phyloP scores from a whole-genome alignment of 1,140 invertebrate genomes.

The Odontomachus brunneus region DNA sequence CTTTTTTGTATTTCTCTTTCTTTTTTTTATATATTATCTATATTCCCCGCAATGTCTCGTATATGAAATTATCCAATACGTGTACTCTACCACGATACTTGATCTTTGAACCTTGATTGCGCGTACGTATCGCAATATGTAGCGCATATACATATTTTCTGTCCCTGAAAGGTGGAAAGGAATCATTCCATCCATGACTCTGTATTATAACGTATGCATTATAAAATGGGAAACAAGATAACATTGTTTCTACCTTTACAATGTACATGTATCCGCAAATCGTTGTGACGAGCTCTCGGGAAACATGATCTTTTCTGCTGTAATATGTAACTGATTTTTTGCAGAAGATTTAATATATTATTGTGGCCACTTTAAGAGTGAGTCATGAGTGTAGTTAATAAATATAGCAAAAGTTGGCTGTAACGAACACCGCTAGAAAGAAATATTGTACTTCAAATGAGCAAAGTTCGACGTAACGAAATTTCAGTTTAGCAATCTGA shows the following conservation, averaged over 20 bases:
- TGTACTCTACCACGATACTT: conserved; percentile 6
- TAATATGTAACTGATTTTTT: conserved; percentile 43
- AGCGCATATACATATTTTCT: conserved; percentile 31
- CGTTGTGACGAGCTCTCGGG: conserved; percentile 10
- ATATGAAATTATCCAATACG: conserved; percentile 30
- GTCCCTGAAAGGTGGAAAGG: conserved; percentile 43
- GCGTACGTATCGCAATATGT: conserved; percentile 23
- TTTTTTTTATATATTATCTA: neutral
- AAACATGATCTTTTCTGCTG: conserved; percentile 38
- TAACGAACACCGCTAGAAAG: conserved; percentile 50
- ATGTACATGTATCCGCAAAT: conserved; percentile 48
- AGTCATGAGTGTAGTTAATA: conserved; percentile 46
- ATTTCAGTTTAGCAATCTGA: conserved; percentile 27
- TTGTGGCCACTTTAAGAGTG: conserved; percentile 43
- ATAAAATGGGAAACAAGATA: conserved; percentile 9
- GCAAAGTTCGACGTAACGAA: conserved; percentile 6
- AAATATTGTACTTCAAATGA: conserved; percentile 38
- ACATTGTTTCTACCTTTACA: conserved; percentile 39
- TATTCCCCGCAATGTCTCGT: neutral
- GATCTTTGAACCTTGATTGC: conserved; percentile 16
- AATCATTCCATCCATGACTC: conserved; percentile 56
- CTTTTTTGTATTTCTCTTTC: conserved; percentile 18
- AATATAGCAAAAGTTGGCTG: conserved; percentile 46
- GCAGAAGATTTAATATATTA: conserved; percentile 37
- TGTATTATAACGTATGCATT: conserved; percentile 48